phyloP scores from a whole-genome alignment of 2,888 invertebrate genomes.

The Drosophila robusta region DNA sequence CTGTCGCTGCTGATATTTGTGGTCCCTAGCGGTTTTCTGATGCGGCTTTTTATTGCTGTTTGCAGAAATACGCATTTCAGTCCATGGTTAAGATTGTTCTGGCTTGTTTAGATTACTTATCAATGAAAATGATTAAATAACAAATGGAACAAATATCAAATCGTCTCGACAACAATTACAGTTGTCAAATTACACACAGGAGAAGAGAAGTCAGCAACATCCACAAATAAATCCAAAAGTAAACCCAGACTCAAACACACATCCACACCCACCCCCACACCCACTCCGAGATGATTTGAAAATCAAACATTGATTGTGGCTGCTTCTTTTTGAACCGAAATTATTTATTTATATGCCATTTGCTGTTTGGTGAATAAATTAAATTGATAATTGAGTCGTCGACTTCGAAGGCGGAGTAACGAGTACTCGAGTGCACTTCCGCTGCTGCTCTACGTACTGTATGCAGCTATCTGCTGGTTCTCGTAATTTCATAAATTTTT shows the following conservation, averaged over 20 bases:
- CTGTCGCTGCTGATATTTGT: constrained; percentile 43
- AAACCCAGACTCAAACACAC: constrained; percentile 12
- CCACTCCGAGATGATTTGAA: constrained; percentile 40
- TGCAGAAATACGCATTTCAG: background rate
- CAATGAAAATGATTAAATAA: too few relatives aligned
- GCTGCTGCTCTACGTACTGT: constrained; percentile 9
- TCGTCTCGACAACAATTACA: constrained; percentile 71
- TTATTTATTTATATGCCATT: constrained; percentile 51
- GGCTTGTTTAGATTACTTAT: constrained; percentile 57
- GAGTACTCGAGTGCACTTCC: constrained; percentile 31
- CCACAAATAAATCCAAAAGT: background rate
- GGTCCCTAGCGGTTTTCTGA: too few relatives aligned
- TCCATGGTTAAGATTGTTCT: constrained; percentile 12
- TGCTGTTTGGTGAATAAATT: constrained; percentile 55
- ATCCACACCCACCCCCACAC: constrained; percentile 24
- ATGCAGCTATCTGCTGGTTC: constrained; percentile 24
- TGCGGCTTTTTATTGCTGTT: constrained; percentile 7
- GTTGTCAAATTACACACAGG: constrained; percentile 69
- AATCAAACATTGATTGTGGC: constrained; percentile 56
- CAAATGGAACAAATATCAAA: too few relatives aligned
- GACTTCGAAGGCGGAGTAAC: constrained; percentile 1
- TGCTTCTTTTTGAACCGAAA: constrained; percentile 33
- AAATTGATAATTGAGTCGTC: constrained; percentile 60
- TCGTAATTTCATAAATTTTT: constrained; percentile 25
- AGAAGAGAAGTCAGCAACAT: constrained; percentile 12